Conservation (phyloP, 2,797 vertebrate species). For the Danio tinwini region DNA sequence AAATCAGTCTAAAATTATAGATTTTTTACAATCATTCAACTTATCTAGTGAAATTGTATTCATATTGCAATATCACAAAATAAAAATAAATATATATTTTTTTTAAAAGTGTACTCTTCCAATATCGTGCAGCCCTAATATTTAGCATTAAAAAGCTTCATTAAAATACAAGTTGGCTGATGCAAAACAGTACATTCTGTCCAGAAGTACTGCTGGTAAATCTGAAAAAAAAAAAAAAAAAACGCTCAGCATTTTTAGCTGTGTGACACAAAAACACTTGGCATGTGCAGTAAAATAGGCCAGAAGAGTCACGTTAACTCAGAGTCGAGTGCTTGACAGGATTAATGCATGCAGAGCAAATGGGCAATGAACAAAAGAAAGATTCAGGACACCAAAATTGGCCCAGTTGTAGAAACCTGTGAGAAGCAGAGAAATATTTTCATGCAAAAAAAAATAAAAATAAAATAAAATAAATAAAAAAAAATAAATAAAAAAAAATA, state of each 20-base stretch:
- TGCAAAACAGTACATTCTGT: background rate
- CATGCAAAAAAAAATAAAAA: no score
- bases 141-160: no score
- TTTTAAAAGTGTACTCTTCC: no score
- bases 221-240: background rate
- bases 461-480: no score
- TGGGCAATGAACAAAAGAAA: slow-evolving; percentile 44
- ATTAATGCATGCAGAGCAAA: slow-evolving; percentile 63
- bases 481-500: no score
- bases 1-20: no score
- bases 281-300: slow-evolving; percentile 14
- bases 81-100: no score
- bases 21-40: no score
- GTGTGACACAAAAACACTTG: slow-evolving; percentile 12
- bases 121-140: no score
- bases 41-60: no score
- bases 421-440: slow-evolving; percentile 8
- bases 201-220: background rate
- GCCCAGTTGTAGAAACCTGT: slow-evolving; percentile 29
- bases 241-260: slow-evolving; percentile 15
- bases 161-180: no score
- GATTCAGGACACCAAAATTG: slow-evolving; percentile 63
- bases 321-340: slow-evolving; percentile 63
- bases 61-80: no score
- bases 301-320: slow-evolving; percentile 18